Base-by-base conservation (phyloP, 2,888 invertebrate genomes). In the Zele albiditarsus region DNA sequence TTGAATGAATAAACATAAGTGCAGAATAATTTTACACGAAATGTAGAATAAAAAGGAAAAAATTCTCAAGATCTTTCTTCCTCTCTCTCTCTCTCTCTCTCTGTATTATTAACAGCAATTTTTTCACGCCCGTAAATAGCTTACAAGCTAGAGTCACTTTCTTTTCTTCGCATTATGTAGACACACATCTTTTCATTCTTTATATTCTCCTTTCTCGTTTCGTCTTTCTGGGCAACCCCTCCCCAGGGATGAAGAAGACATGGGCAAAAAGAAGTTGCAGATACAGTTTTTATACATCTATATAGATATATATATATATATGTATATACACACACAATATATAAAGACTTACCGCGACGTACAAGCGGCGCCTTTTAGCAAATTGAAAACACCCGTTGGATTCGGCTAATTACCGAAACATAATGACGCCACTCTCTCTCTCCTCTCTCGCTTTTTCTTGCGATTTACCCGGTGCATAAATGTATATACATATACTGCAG, bases 351-450 rank as follows among this genome's bases (percentile, higher is more conserved):
- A 72, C 68, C 62, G 62, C 74, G 75, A 46, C 60, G 74, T 71
- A 76, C 76, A 76, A 79, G 80, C 80, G 80, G 80, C 79, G 78
- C 80, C 80, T 80, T 80, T 80, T 79, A 80, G 79, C 77, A 80
- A 80, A 80, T 88, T 88, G 86, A 88, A 88, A 88, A 88, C 89
- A 88, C 87, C 83, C 88, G 84, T 83, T 84, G 86, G 86, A 87
- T 87, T 86, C 86, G 87, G 87, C 88, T 88, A 89, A 89, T 89
- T 89, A 89, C 88, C 87, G 84, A 87, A 89, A 87, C 88, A 89
- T 88, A 89, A 89, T 86, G 85, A 86, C 85, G 80, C 81, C 82
- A 82, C 83, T 85, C 81, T 81, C 58, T 77, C 77, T 68, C 66
- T 12, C 70, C 68, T 33, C n/a, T 23, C 33, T 76, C 69, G 63